Evolutionary conservation across 2,797 vertebrate genomes (phyloP), one percentile per base, ranked within the genome.

Genomic region (Emys orbicularis): DNA sequence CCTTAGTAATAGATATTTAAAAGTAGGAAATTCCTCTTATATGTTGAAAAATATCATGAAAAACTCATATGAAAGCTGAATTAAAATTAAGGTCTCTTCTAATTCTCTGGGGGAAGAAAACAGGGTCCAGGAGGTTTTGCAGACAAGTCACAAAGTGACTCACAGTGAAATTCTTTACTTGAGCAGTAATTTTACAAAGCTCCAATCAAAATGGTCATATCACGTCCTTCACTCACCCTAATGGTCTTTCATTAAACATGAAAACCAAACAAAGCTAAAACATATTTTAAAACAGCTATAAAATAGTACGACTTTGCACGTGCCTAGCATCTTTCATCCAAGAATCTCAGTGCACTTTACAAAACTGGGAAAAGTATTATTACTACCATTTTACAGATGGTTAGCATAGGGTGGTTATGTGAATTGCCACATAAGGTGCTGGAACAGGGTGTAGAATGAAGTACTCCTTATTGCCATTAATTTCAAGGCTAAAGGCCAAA

Each of bases 141-240:
- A 86, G 57, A 79, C 85, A 65, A 2, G 44, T 47, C 27, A 31
- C 27, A 41, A 90, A 81, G 76, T 41, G 1, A 87, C 89, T 94
- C 13, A 92, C 34, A 79, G 79, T 80, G 12, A 81, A 90, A 87
- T 87, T 49, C 83, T 5, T 83, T 0, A 83, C 74, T 79, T 77
- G 23, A 90, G 89, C 93, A 91, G 84, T 47, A 87, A 2, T 81
- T 94, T 23, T 81, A 29, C 52, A 23, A 81, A 50, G 3, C 10
- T 79, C 12, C 88, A 90, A 13, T 85, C 92, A 9, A 31, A 44
- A 83, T 47, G 90, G 27, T 84, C 12, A 47, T 83, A 3, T 90
- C 21, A 72, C 44, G 47, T 8, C 57, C 90, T 3, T 50, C 44
- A 12, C 50, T n/a, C 1, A 68, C 23, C 2, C 65, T 61, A 93